Conservation (phyloP, 2,888 invertebrate species). For the Callyntrura sp. region DNA sequence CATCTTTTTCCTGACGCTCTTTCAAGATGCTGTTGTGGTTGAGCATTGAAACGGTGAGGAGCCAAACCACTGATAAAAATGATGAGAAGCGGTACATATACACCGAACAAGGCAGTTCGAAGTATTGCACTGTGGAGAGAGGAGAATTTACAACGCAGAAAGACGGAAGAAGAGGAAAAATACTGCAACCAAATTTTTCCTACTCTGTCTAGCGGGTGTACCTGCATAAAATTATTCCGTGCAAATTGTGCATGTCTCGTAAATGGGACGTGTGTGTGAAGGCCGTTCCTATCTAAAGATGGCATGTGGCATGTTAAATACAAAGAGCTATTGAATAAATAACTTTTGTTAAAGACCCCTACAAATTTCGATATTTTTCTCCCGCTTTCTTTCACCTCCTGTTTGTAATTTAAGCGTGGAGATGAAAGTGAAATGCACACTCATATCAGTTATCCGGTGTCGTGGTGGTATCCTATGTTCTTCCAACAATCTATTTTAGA, state of each 20-base stretch:
- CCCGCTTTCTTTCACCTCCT: conserved; percentile 10
- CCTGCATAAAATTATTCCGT: neutral
- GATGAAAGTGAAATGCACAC: too few relatives aligned
- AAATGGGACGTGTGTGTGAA: conserved; percentile 12
- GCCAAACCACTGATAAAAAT: too few relatives aligned
- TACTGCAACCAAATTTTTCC: too few relatives aligned
- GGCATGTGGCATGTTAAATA: conserved; percentile 52
- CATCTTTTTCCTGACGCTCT: too few relatives aligned
- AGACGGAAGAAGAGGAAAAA: conserved; percentile 17
- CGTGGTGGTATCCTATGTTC: too few relatives aligned
- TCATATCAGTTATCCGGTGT: too few relatives aligned
- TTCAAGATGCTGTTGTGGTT: neutral
- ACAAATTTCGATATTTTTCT: conserved; percentile 57
- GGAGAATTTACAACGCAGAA: neutral
- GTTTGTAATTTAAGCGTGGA: too few relatives aligned
- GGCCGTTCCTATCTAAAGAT: conserved; percentile 39
- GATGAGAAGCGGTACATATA: too few relatives aligned
- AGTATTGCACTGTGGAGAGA: too few relatives aligned
- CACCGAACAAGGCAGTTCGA: too few relatives aligned
- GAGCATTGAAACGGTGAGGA: too few relatives aligned
- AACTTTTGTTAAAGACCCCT: conserved; percentile 70
- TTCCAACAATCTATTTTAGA: too few relatives aligned
- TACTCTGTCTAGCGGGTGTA: neutral
- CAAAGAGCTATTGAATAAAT: conserved; percentile 71
- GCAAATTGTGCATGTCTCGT: neutral